Evolutionary conservation across 2,888 invertebrate genomes (phyloP), one percentile per base, ranked within the genome.

Genomic region (Parnassius smintheus): DNA sequence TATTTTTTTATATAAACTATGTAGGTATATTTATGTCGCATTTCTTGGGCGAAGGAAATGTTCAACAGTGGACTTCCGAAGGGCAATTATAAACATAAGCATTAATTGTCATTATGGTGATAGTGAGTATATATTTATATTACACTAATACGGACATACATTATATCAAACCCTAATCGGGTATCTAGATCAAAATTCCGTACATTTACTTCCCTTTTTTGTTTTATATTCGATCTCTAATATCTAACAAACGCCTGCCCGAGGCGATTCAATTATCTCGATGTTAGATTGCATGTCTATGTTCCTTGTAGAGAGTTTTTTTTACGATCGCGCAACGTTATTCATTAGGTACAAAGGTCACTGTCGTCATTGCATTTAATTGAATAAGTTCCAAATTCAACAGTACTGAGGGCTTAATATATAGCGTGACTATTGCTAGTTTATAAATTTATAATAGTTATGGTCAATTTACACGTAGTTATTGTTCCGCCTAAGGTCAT

Each of bases 251-350:
- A 70, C 68, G 65, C 64, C 76, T 67, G 78, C 76, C 76, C 68
- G 70, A 68, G 74, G 80, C 77, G 72, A 78, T 83, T 82, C 78
- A 84, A 83, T 86, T 82, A 83, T 80, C 76, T 71, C 73, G 60
- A 75, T 70, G 75, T 77, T 80, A 78, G 74, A 78, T 82, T 82
- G 78, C 74, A 75, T 72, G 72, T 72, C 72, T 61, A 64, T 68
- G 65, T 62, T 56, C 58, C 53, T 49, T 64, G 50, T 63, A 70
- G 64, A 72, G 70, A 72, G 73, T 54, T 73, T 77, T 80, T 80
- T 77, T 78, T 76, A 71, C 71, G 71, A 68, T 70, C 69, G 70
- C 68, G 70, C 68, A 70, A 70, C 70, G 73, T 76, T 74, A 79
- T 80, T 77, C 71, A 70, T 68, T 75, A 59, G 63, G 42, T 46